Evolutionary conservation across 2,113 vertebrate species (phyloP).

Genomic region (Montifringilla adamsi): DNA sequence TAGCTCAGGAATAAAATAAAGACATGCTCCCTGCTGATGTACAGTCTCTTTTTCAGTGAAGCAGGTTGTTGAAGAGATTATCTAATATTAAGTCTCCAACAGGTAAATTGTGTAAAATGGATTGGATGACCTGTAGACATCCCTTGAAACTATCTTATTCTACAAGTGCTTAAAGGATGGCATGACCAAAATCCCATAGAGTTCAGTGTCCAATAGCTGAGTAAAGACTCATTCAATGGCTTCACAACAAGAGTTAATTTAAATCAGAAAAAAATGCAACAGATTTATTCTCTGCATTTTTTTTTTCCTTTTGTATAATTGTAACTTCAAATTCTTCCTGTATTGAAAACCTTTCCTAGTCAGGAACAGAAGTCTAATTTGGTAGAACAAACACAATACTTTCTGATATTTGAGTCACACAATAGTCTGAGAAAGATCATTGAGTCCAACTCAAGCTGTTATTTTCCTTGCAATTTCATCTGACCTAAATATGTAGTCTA

Average conservation of each 20-base stretch:
- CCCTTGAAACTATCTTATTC: neutral
- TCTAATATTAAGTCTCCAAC: neutral
- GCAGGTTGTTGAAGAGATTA: neutral
- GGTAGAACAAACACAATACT: neutral
- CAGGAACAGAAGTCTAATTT: neutral
- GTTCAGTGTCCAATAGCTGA: neutral
- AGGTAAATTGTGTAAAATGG: neutral
- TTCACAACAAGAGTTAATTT: neutral
- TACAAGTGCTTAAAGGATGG: neutral
- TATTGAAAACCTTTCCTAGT: neutral
- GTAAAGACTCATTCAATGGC: neutral
- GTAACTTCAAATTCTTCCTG: neutral
- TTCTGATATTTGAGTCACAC: neutral
- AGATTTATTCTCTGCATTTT: too few relatives aligned
- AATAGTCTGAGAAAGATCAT: neutral
- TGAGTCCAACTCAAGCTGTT: neutral
- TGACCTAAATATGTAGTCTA: slow-evolving; percentile 12
- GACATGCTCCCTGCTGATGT: neutral
- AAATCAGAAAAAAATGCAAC: neutral
- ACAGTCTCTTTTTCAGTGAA: neutral
- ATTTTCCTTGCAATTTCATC: slow-evolving; percentile 15
- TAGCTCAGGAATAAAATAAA: neutral
- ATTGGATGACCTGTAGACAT: neutral
- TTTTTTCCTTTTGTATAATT: neutral
- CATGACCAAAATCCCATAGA: neutral